Evolutionary conservation across 1,140 invertebrate species (phyloP).

Genomic region (Neelides sp.): DNA sequence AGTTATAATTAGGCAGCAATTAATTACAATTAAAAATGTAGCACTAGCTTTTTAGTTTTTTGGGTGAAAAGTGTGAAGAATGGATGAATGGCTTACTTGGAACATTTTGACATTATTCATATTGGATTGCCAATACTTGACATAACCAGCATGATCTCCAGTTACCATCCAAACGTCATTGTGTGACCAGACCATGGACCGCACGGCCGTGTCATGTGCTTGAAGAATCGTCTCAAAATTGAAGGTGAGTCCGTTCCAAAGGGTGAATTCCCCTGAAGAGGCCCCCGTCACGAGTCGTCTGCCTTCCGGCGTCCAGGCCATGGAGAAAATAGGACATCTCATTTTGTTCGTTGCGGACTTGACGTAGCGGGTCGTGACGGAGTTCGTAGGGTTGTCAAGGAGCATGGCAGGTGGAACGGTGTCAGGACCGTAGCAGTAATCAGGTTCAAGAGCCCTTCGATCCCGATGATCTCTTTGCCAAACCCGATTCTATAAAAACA

Average conservation of each 20-base stretch:
- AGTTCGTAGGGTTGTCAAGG: slow-evolving; percentile 78
- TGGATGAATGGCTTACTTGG: slow-evolving; percentile 43
- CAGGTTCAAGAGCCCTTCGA: slow-evolving; percentile 71
- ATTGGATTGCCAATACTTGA: slow-evolving; percentile 99
- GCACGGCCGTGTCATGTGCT: slow-evolving; percentile 94
- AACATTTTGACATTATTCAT: slow-evolving; percentile 99
- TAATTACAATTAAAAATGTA: neutral
- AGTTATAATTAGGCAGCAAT: neutral
- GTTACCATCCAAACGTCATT: slow-evolving; percentile 99
- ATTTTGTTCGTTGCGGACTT: slow-evolving; percentile 99
- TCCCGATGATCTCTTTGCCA: slow-evolving; percentile 89
- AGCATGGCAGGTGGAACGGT: slow-evolving; percentile 39
- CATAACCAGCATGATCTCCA: slow-evolving; percentile 93
- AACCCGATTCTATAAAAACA: slow-evolving; percentile 63
- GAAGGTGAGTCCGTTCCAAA: slow-evolving; percentile 99
- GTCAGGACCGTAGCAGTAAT: slow-evolving; percentile 53
- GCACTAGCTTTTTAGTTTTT: too few relatives aligned
- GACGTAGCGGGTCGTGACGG: slow-evolving; percentile 90
- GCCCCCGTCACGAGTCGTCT: slow-evolving; percentile 93
- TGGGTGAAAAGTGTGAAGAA: neutral
- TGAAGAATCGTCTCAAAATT: slow-evolving; percentile 99
- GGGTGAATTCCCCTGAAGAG: slow-evolving; percentile 96
- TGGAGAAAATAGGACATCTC: slow-evolving; percentile 95
- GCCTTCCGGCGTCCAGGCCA: slow-evolving; percentile 98
- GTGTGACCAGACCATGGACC: slow-evolving; percentile 99